Evolutionary conservation across 2,797 vertebrate genomes (phyloP).

Genomic region (Thaleichthys pacificus): DNA sequence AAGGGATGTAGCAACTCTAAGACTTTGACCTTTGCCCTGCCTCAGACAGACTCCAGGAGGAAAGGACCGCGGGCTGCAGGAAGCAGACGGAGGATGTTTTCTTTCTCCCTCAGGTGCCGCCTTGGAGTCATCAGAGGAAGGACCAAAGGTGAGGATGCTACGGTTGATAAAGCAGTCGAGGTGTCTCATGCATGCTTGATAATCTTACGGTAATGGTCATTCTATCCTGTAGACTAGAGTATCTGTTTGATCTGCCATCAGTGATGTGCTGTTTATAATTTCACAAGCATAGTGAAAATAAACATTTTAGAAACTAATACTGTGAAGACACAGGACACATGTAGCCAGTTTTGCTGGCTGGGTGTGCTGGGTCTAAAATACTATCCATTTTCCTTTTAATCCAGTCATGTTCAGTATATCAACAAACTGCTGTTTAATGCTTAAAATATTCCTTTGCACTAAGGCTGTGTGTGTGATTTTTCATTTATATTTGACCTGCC

Average conservation of each 20-base stretch:
- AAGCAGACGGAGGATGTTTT: conserved; percentile 73
- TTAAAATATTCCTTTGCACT: conserved; percentile 9
- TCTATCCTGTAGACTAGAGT: too few species aligned
- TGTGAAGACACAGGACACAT: too few species aligned
- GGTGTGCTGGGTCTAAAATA: too few species aligned
- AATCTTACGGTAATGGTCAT: neutral
- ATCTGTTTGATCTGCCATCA: neutral
- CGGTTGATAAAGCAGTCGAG: neutral
- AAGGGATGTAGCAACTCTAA: conserved; percentile 57
- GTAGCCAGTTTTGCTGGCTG: too few species aligned
- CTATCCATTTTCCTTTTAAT: neutral
- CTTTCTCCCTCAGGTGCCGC: conserved; percentile 75
- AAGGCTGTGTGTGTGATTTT: neutral
- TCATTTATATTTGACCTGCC: neutral
- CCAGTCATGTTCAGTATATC: too few species aligned
- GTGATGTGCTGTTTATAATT: neutral
- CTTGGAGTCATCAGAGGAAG: conserved; percentile 75
- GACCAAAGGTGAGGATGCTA: conserved; percentile 61
- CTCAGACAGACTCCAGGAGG: conserved; percentile 54
- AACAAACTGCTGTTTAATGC: neutral
- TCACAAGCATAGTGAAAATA: neutral
- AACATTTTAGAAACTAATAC: too few species aligned
- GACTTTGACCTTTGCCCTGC: conserved; percentile 58
- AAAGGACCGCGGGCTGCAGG: conserved; percentile 53
- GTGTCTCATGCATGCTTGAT: neutral